Evolutionary conservation across 2,888 invertebrate genomes (phyloP).

Genomic region (Eledone cirrhosa): DNA sequence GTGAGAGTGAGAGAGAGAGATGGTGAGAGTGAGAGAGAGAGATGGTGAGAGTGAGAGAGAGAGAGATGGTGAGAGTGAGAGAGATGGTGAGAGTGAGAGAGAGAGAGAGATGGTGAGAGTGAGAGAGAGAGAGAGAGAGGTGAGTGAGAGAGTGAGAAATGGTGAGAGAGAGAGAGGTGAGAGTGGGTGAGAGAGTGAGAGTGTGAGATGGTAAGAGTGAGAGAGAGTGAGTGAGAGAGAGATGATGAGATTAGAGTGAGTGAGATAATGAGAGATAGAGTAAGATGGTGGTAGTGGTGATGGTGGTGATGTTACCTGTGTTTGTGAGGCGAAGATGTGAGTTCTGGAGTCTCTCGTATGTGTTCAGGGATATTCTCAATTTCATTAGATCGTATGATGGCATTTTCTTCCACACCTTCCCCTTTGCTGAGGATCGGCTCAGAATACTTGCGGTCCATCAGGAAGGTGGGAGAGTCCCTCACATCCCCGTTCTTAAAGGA

Average conservation of each 20-base stretch:
- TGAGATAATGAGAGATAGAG: neutral
- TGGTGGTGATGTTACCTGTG: slow-evolving; percentile 35
- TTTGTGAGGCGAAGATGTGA: slow-evolving; percentile 31
- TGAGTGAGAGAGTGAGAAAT: neutral
- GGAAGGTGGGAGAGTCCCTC: slow-evolving; percentile 30
- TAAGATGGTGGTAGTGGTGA: neutral
- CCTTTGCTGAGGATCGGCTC: slow-evolving; percentile 50
- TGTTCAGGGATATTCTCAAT: slow-evolving; percentile 64
- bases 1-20: neutral
- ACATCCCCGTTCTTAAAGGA: slow-evolving; percentile 20
- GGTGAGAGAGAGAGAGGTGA: too few relatives aligned
- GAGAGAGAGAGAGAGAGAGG: neutral
- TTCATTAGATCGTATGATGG: slow-evolving; percentile 56
- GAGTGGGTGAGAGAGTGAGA: neutral
- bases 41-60: neutral
- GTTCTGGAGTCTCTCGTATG: slow-evolving; percentile 43
- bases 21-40: neutral
- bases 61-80: neutral
- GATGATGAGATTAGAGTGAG: too few relatives aligned
- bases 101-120: neutral
- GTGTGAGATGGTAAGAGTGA: neutral
- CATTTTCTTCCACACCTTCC: slow-evolving; percentile 35
- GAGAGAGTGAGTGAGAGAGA: neutral
- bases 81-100: neutral
- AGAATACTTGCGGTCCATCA: slow-evolving; percentile 54